phyloP scores from a whole-genome alignment of 2,797 vertebrate genomes.

The Rhinatrema bivittatum region DNA sequence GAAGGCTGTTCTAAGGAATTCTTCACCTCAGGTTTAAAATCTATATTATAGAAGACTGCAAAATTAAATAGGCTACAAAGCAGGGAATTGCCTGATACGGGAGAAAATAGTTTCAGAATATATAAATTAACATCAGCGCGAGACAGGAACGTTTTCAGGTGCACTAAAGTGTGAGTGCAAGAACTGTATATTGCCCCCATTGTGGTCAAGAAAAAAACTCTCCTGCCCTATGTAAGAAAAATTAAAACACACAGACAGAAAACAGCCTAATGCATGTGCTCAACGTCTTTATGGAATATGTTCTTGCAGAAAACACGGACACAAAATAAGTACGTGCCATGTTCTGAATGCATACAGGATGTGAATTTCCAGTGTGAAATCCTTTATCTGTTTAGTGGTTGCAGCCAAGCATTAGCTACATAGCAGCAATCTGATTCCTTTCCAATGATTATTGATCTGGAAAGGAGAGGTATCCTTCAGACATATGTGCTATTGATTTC shows the following conservation, averaged over 20 bases:
- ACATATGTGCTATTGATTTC: not conserved
- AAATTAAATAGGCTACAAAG: too few relatives aligned
- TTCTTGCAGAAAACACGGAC: conserved; percentile 39
- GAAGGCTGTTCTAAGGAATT: too few relatives aligned
- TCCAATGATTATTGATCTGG: conserved; percentile 8
- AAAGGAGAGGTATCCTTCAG: conserved; percentile 1
- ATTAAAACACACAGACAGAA: conserved; percentile 40
- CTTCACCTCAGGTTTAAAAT: too few relatives aligned
- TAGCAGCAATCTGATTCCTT: conserved; percentile 4
- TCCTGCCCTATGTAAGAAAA: conserved; percentile 53
- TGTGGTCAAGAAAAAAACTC: conserved; percentile 35
- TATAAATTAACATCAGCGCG: too few relatives aligned
- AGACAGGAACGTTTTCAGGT: too few relatives aligned
- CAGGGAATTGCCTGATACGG: too few relatives aligned
- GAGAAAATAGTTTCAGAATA: too few relatives aligned
- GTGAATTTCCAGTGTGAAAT: conserved; percentile 11
- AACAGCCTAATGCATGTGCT: conserved; percentile 51
- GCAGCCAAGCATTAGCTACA: conserved; percentile 2
- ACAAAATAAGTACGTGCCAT: conserved; percentile 18
- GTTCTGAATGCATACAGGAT: not conserved
- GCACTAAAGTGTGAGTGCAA: too few relatives aligned
- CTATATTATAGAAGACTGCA: too few relatives aligned
- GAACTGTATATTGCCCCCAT: too few relatives aligned
- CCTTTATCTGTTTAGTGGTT: conserved; percentile 4
- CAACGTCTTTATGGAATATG: conserved; percentile 47